Base-by-base conservation (phyloP, 92 coral and sea anemone genomes). In the Phymanthus crucifer region DNA sequence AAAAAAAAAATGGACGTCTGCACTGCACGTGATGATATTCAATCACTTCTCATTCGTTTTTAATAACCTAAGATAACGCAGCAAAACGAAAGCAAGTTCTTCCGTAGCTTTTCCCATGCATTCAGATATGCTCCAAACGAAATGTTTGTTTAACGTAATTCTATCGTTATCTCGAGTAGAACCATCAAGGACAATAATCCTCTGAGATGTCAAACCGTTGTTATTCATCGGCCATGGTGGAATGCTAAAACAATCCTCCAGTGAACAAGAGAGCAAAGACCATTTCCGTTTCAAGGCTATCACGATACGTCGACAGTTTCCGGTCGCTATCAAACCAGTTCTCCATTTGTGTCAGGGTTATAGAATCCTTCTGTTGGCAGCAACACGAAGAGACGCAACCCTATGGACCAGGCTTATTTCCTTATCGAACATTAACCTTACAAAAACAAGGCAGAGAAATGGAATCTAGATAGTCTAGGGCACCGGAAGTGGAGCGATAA, bases 401-500 rank as follows among this genome's bases (percentile, higher is more conserved):
- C 58, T 34, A 72, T 32, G 31, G 12, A 11, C 34, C 35, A 38
- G 35, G 19, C 56, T 50, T 77, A 77, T 64, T 38, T 64, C 81
- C 57, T 77, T 77, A 77, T 77, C 81, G 80, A 61, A 61, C 27
- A 19, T n/a, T 24, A 8, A 16, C n/a, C n/a, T n/a, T n/a, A 26
- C 29, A 0, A 75, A 75, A 26, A 23, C 36, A 64, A 38, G 40
- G 18, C 72, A 24, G 36, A 71, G 61, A 77, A 65, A 77, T 45
- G 36, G 72, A 34, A 37, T 37, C 72, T 33, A 36, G 70, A 17
- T 45, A 45, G 31, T 54, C 29, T 43, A 17, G 48, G 17, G 24
- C 56, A 57, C 81, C 81, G 81, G 81, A 77, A 77, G 72, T 43
- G 52, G 56, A 37, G 38, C 40, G 81, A 77, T 77, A 64, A 77